These are phyloP conservation scores for Petrocephalus sullivani DNA, from an alignment of 2,797 vertebrate species.

Conservation along the genomic window DNA sequence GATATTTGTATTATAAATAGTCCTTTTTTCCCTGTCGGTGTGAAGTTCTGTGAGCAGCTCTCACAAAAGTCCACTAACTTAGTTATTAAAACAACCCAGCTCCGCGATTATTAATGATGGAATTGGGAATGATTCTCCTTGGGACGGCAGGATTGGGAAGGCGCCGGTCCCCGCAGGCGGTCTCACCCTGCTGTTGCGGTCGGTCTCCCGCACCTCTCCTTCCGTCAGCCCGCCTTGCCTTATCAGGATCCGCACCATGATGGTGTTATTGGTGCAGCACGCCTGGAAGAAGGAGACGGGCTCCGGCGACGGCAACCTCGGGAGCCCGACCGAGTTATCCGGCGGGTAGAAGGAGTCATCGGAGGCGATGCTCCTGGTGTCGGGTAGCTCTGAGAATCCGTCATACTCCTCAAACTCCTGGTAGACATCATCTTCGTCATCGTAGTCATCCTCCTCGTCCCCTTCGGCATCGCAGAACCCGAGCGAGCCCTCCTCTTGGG, in stretches of 20 bases:
- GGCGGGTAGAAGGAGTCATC: conserved; percentile 89
- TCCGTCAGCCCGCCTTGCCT: conserved; percentile 68
- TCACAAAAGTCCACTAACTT: neutral
- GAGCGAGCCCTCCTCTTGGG: conserved; percentile 26
- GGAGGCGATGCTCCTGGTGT: conserved; percentile 72
- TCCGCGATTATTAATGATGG: too few species aligned
- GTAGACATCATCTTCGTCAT: conserved; percentile 63
- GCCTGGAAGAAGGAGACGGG: conserved; percentile 78
- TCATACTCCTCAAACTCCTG: conserved; percentile 68
- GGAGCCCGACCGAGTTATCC: conserved; percentile 24
- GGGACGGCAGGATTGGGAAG: too few species aligned
- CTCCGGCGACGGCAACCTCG: conserved; percentile 49
- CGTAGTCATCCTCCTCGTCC: conserved; percentile 52
- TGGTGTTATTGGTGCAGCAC: conserved; percentile 79
- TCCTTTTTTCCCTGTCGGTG: neutral
- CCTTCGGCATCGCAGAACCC: conserved; percentile 35
- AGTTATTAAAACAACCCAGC: neutral
- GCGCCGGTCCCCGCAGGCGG: too few species aligned
- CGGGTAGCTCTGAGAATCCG: conserved; percentile 71
- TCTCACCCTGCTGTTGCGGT: conserved; percentile 84
- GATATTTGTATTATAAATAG: neutral
- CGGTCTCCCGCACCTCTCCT: conserved; percentile 77
- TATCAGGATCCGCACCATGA: conserved; percentile 80
- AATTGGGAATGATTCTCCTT: too few species aligned
- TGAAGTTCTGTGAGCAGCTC: neutral